These are phyloP conservation scores for Andrena bicolor DNA, from an alignment of 2,888 invertebrate species.

Conservation along the genomic window DNA sequence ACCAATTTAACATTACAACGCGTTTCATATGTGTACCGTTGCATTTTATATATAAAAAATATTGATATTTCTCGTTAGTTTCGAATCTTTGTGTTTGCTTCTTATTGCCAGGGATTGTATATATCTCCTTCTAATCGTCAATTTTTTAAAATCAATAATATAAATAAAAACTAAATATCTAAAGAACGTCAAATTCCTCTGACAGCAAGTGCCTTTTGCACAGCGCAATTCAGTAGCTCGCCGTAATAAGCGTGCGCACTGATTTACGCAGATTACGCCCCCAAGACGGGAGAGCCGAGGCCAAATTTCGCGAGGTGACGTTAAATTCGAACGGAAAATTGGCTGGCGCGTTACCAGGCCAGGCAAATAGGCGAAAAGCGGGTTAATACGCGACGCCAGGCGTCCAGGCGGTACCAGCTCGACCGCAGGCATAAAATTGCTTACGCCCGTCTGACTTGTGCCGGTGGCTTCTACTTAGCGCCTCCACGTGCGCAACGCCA, in stretches of 20 bases:
- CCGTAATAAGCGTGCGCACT: neutral
- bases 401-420: slow-evolving; percentile 21
- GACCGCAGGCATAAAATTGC: slow-evolving; percentile 54
- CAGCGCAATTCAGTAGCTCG: neutral
- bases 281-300: neutral
- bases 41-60: too few relatives aligned
- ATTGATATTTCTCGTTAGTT: too few relatives aligned
- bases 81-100: too few relatives aligned
- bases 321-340: slow-evolving; percentile 50
- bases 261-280: slow-evolving; percentile 2
- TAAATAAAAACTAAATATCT: too few relatives aligned
- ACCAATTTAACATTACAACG: too few relatives aligned
- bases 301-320: slow-evolving; percentile 19
- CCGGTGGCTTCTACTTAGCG: slow-evolving; percentile 53
- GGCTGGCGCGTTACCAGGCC: slow-evolving; percentile 13
- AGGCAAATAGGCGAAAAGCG: slow-evolving; percentile 43
- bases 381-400: slow-evolving; percentile 34
- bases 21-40: too few relatives aligned
- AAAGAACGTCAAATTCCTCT: neutral
- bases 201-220: neutral
- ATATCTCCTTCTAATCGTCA: too few relatives aligned
- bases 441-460: slow-evolving; percentile 40
- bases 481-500: slow-evolving; percentile 37
- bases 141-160: too few relatives aligned
- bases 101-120: too few relatives aligned